Percentiles rank a stretch among this genome's conserved stretches.
These are phyloP conservation scores for Girardia tigrina DNA, from an alignment of 2,888 invertebrate genomes.

Conservation along the genomic window DNA sequence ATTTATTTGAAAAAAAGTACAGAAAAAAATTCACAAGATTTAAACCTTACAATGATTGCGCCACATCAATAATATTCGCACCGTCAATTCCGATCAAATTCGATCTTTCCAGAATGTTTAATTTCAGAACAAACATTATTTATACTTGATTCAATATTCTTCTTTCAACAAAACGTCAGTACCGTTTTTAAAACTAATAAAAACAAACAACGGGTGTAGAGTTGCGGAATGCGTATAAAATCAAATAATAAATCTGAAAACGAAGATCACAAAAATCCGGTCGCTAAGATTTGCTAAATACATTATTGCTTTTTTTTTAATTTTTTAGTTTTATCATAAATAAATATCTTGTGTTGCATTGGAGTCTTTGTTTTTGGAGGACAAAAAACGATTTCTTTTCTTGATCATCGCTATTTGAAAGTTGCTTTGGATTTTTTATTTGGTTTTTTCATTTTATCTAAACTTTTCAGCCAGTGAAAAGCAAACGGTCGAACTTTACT, in stretches of 20 bases:
- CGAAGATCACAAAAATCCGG: slow-evolving; percentile 8
- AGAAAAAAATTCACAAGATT: too few species aligned
- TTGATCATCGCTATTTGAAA: too few species aligned
- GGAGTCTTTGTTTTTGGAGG: too few species aligned
- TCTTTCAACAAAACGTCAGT: neutral
- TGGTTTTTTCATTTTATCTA: neutral
- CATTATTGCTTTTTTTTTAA: neutral
- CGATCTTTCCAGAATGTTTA: too few species aligned
- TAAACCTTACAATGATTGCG: too few species aligned
- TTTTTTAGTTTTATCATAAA: neutral
- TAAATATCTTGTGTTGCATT: neutral
- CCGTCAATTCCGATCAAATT: too few species aligned
- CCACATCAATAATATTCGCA: too few species aligned
- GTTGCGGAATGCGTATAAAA: slow-evolving; percentile 1
- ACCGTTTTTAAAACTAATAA: neutral
- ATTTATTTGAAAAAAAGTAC: too few species aligned
- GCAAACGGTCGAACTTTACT: slow-evolving; percentile 8
- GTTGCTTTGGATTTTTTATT: neutral
- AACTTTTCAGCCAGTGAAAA: slow-evolving; percentile 10
- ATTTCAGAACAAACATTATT: too few species aligned
- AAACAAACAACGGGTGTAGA: slow-evolving; percentile 4
- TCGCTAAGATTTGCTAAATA: neutral
- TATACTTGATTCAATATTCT: too few species aligned
- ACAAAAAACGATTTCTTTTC: too few species aligned
- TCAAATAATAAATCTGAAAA: neutral